These are phyloP conservation scores for Anguilla japonica DNA, from an alignment of 2,113 vertebrate genomes.

Conservation along the genomic window DNA sequence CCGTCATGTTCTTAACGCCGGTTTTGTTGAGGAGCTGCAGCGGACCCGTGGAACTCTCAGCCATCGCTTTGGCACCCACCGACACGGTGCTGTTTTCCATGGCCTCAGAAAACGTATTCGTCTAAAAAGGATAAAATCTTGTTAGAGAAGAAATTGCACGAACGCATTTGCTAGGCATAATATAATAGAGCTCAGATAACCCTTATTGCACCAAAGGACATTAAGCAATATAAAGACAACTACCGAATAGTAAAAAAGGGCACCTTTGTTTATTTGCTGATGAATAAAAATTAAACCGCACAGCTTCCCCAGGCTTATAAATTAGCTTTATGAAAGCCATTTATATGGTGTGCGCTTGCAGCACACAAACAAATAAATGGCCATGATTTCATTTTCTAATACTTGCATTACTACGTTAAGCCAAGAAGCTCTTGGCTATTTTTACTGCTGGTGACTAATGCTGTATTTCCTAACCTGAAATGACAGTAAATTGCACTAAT, in stretches of 20 bases:
- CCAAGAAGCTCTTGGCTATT: no score
- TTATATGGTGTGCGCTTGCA: neutral
- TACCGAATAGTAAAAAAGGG: neutral
- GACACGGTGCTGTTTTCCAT: neutral
- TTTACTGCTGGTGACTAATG: no score
- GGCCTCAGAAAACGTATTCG: constrained; percentile 48
- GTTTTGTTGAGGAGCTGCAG: constrained; percentile 54
- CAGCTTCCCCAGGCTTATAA: neutral
- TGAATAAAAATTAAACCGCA: neutral
- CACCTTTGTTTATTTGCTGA: neutral
- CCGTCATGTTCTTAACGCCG: constrained; percentile 59
- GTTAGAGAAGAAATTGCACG: neutral
- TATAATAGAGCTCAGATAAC: neutral
- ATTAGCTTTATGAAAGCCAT: neutral
- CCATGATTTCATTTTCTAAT: neutral
- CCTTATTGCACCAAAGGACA: neutral
- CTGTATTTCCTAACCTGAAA: no score
- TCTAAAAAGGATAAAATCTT: constrained; percentile 48
- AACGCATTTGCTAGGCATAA: neutral
- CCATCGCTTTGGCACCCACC: constrained; percentile 12
- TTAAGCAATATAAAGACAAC: neutral
- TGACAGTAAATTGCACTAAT: no score
- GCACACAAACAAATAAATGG: neutral
- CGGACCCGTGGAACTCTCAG: constrained; percentile 42
- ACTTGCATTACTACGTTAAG: no score